These are phyloP conservation scores for Bursaphelenchus okinawaensis DNA, from an alignment of 2,888 invertebrate genomes.

Conservation along the genomic window DNA sequence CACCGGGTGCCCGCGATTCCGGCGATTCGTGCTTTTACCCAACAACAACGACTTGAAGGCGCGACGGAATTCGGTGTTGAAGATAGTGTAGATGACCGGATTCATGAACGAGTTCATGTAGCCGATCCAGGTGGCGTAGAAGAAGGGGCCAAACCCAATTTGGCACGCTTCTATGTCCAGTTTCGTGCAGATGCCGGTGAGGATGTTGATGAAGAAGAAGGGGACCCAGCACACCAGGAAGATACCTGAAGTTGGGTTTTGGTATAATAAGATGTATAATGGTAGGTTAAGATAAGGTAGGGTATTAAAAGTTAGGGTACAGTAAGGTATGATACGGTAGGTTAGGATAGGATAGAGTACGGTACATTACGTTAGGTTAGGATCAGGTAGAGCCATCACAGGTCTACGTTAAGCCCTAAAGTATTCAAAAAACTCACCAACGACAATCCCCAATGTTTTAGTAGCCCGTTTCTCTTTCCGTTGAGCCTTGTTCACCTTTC, in stretches of 20 bases:
- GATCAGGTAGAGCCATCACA: no score
- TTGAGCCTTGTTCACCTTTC: slow-evolving; percentile 55
- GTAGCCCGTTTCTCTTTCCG: slow-evolving; percentile 90
- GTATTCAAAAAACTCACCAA: slow-evolving; percentile 77
- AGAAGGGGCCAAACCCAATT: slow-evolving; percentile 66
- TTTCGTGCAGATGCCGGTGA: slow-evolving; percentile 91
- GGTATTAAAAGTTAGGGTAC: no score
- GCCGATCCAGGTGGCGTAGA: slow-evolving; percentile 84
- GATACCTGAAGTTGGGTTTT: no score
- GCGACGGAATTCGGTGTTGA: slow-evolving; percentile 77
- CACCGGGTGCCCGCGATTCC: background rate
- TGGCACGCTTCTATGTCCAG: slow-evolving; percentile 47
- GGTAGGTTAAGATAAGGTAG: no score
- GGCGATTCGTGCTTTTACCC: slow-evolving; percentile 14
- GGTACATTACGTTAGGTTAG: no score
- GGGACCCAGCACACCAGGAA: slow-evolving; percentile 98
- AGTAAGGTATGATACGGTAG: no score
- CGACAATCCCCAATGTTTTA: slow-evolving; percentile 93
- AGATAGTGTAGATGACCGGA: slow-evolving; percentile 64
- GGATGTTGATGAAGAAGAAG: slow-evolving; percentile 94
- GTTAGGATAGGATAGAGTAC: no score
- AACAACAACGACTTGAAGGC: slow-evolving; percentile 67
- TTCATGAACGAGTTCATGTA: slow-evolving; percentile 63
- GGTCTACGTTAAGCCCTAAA: no score
- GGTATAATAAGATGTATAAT: no score